A percentile compares a stretch with the other conserved stretches of the same genome.
phyloP scores from a whole-genome alignment of 2,797 vertebrate species.

The Galaxias olidus region DNA sequence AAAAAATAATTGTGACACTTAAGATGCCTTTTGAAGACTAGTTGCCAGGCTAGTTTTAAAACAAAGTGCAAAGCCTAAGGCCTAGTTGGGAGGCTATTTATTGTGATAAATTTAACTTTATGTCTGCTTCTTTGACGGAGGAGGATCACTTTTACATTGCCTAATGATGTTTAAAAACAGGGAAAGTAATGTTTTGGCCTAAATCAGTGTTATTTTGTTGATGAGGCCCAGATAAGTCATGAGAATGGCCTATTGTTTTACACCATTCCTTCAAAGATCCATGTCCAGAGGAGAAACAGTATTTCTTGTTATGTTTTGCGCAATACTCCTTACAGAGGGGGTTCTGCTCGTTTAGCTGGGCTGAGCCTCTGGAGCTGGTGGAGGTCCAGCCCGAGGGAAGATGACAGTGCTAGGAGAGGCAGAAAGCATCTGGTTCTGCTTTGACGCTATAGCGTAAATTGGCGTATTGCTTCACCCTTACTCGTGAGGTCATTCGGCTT shows the following conservation, averaged over 20 bases:
- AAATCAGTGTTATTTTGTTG: not conserved
- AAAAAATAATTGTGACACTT: too few species aligned
- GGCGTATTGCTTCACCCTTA: slow-evolving; percentile 43
- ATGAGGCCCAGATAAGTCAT: not conserved
- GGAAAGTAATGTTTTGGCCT: too few species aligned
- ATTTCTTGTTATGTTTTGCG: slow-evolving; percentile 42
- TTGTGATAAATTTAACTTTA: too few species aligned
- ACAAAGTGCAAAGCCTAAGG: too few species aligned
- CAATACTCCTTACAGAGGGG: slow-evolving; percentile 33
- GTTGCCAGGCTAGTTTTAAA: too few species aligned
- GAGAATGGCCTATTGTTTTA: too few species aligned
- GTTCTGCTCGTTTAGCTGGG: slow-evolving; percentile 27
- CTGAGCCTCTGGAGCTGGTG: slow-evolving; percentile 5
- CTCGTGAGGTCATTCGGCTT: slow-evolving; percentile 56
- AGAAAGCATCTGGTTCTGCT: slow-evolving; percentile 70
- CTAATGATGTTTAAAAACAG: slow-evolving; percentile 1
- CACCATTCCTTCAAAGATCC: not conserved
- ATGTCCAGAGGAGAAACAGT: slow-evolving; percentile 20
- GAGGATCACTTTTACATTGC: slow-evolving; percentile 21
- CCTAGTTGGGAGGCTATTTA: too few species aligned
- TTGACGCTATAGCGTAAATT: slow-evolving; percentile 63
- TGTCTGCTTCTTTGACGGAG: too few species aligned
- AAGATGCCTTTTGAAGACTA: too few species aligned
- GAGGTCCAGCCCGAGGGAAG: slow-evolving; percentile 15
- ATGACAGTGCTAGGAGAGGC: slow-evolving; percentile 22